phyloP scores from a whole-genome alignment of 1,140 invertebrate genomes.

The Magallana ariakensis region DNA sequence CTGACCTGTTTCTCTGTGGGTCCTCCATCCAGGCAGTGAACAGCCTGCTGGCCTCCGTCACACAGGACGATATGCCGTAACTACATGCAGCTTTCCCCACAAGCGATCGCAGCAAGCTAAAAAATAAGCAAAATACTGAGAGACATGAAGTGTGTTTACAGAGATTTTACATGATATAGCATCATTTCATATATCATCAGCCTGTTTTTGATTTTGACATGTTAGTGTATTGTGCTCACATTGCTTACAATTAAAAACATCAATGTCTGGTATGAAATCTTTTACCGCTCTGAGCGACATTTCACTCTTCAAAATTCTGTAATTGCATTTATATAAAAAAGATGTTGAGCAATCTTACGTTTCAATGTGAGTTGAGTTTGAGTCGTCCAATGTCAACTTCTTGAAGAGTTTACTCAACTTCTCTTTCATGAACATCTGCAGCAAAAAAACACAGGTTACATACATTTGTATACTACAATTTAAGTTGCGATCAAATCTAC shows the following conservation, averaged over 20 bases:
- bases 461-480: too few relatives aligned
- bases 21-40: slow-evolving; percentile 72
- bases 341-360: slow-evolving; percentile 39
- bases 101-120: not conserved
- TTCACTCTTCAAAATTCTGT: too few relatives aligned
- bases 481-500: too few relatives aligned
- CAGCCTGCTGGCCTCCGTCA: slow-evolving; percentile 61
- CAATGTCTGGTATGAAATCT: too few relatives aligned
- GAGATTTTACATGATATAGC: too few relatives aligned
- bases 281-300: too few relatives aligned
- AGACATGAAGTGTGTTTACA: too few relatives aligned
- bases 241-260: too few relatives aligned
- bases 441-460: slow-evolving; percentile 6
- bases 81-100: slow-evolving; percentile 56
- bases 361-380: slow-evolving; percentile 48
- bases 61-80: slow-evolving; percentile 67
- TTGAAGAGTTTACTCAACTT: slow-evolving; percentile 47
- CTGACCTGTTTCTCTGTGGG: slow-evolving; percentile 57
- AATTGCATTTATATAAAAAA: too few relatives aligned
- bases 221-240: too few relatives aligned
- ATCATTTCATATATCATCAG: too few relatives aligned
- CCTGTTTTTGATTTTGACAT: too few relatives aligned
- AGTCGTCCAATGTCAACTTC: slow-evolving; percentile 23
- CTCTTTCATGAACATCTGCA: slow-evolving; percentile 59
- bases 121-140: not conserved